These are phyloP conservation scores for Galeopsomyia nigrocyanea DNA, from an alignment of 2,888 invertebrate species.

Conservation along the genomic window DNA sequence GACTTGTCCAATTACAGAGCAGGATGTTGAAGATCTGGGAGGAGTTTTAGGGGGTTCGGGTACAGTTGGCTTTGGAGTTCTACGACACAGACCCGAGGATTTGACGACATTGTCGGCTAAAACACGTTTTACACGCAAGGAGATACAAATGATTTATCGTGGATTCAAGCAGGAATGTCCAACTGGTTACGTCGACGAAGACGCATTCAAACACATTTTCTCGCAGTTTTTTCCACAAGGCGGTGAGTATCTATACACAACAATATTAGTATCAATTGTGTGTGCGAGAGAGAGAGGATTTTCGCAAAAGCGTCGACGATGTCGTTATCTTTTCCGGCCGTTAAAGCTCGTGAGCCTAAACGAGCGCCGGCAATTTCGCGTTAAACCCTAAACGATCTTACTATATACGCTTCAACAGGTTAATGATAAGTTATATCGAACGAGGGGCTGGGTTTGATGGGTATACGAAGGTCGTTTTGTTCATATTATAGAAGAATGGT, in stretches of 20 bases:
- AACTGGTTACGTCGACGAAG: conserved; percentile 88
- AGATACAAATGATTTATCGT: conserved; percentile 91
- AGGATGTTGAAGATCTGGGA: conserved; percentile 78
- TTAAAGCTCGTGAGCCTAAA: conserved; percentile 29
- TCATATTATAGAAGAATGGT: no score
- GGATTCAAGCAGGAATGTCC: conserved; percentile 94
- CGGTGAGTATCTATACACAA: no score
- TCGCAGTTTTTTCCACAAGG: conserved; percentile 92
- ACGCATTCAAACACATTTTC: conserved; percentile 89
- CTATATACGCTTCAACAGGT: no score
- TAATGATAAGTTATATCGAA: no score
- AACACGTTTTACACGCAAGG: conserved; percentile 85
- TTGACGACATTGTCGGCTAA: conserved; percentile 81
- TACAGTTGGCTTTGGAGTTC: conserved; percentile 69
- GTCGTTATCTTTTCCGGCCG: conserved; percentile 30
- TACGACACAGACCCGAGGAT: conserved; percentile 84
- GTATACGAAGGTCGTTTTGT: no score
- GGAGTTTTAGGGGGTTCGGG: conserved; percentile 66
- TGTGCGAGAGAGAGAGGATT: neutral
- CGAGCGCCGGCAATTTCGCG: neutral
- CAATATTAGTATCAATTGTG: neutral
- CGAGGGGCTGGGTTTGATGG: no score
- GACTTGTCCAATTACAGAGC: conserved; percentile 73
- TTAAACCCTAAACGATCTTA: no score
- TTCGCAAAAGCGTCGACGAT: no score